Percentiles rank a stretch among this genome's conserved stretches.
phyloP scores from a whole-genome alignment of 2,888 invertebrate genomes.

The Tetramorium bicarinatum region DNA sequence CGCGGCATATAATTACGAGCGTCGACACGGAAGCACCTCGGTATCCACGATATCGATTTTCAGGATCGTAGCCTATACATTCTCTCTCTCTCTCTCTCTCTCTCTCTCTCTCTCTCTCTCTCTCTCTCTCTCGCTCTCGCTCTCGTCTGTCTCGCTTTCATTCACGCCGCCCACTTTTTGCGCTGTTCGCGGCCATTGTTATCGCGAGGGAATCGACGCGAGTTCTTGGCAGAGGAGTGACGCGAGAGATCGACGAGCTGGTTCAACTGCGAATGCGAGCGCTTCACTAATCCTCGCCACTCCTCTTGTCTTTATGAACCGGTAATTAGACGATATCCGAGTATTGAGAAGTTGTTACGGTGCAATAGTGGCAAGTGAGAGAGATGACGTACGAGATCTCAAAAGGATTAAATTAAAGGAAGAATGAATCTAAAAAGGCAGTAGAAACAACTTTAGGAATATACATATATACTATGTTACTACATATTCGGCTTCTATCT shows the following conservation, averaged over 20 bases:
- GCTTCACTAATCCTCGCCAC: slow-evolving; percentile 43
- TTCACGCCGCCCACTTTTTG: slow-evolving; percentile 53
- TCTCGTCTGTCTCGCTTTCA: slow-evolving; percentile 26
- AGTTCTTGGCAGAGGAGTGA: slow-evolving; percentile 39
- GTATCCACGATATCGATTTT: slow-evolving; percentile 73
- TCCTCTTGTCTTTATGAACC: slow-evolving; percentile 40
- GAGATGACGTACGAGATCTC: not conserved
- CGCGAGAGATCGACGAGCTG: slow-evolving; percentile 51
- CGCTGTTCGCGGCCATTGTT: slow-evolving; percentile 55
- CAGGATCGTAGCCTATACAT: slow-evolving; percentile 67
- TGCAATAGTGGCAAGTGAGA: not conserved
- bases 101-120: slow-evolving; percentile 2
- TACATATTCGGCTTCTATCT: not conserved
- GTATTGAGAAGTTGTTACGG: slow-evolving; percentile 10
- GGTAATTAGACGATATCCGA: slow-evolving; percentile 45
- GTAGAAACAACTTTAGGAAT: not conserved
- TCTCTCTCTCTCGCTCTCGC: not conserved
- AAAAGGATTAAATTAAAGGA: not conserved
- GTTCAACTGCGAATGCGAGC: slow-evolving; percentile 33
- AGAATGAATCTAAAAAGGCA: not conserved
- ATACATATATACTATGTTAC: not conserved
- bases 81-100: slow-evolving; percentile 17
- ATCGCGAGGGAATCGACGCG: slow-evolving; percentile 52
- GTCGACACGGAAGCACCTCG: slow-evolving; percentile 74
- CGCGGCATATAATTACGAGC: slow-evolving; percentile 72